Base-by-base conservation (phyloP, 2,113 vertebrate genomes). In the Australoheros scitulus region DNA sequence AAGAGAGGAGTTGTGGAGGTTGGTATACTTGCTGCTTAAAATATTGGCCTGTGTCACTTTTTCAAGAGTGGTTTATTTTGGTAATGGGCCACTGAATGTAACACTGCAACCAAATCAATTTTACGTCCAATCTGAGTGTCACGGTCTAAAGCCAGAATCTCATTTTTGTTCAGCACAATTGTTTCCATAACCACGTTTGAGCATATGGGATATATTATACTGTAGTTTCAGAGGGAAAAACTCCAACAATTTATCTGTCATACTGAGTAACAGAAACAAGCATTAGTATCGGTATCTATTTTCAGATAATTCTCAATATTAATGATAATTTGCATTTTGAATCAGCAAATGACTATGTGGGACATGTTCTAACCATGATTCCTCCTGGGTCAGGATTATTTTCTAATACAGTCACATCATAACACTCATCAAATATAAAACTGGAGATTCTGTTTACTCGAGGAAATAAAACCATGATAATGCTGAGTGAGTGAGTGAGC, bases 1-100 rank as follows among this genome's bases (percentile, higher is more conserved):
- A 97, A 98, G 70, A 96, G 98, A 93, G 98, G 98, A 36, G 95
- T 99, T 2, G 98, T 99, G 89, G 98, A 99, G 95, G 98, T 99
- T 87, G 91, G 97, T 97, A 86, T 90, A 94, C 85, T 56, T 26
- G 50, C 34, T 47, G 3, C 34, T 72, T 55, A 87, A 36, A 15
- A 43, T 15, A 13, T 3, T 59, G 32, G 8, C 18, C 34, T 47
- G 8, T 76, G 43, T 59, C 2, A 63, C 61, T 56, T 18, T 52
- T 64, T 64, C 22, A 65, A 24, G 13, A 1, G 0, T 41, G 41
- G 41, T 65, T 24, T 38, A 43, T 41, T 43, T 38, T 65, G 63
- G 38, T 22, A 65, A 43, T 65, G 36, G 63, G 13, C 18, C 41
- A 68, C 18, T 26, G 22, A 47, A 68, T 14, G 18, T 26, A 68